phyloP scores from a whole-genome alignment of 1,140 invertebrate species.

The Phocides pigmalion region DNA sequence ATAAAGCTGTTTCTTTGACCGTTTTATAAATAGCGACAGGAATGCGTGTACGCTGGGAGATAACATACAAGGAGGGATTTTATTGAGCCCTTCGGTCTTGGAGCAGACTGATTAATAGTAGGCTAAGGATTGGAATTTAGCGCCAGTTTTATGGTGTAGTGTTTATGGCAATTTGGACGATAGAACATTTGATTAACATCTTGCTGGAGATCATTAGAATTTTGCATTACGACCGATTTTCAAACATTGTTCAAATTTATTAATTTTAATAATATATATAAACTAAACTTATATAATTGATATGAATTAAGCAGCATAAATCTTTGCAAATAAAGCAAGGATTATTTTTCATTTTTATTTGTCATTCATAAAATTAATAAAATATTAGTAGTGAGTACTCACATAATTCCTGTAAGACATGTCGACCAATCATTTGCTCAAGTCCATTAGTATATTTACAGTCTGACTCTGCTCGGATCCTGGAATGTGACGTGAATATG shows the following conservation, averaged over 20 bases:
- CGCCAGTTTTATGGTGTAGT: constrained; percentile 30
- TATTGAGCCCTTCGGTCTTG: constrained; percentile 58
- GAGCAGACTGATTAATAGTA: constrained; percentile 61
- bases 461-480: not conserved
- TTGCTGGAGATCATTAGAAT: too few relatives aligned
- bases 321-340: too few relatives aligned
- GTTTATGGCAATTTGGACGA: constrained; percentile 28
- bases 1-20: constrained; percentile 61
- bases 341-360: too few relatives aligned
- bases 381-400: constrained; percentile 40
- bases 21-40: constrained; percentile 68
- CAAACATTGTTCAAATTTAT: too few relatives aligned
- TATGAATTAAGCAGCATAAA: too few relatives aligned
- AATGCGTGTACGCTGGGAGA: constrained; percentile 56
- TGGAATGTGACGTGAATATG: constrained; percentile 2
- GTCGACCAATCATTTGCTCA: constrained; percentile 44
- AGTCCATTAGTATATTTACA: constrained; percentile 47
- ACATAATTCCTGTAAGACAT: constrained; percentile 77
- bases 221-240: too few relatives aligned
- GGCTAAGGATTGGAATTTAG: constrained; percentile 40
- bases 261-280: too few relatives aligned
- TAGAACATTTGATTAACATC: too few relatives aligned
- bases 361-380: not conserved
- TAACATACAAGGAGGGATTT: constrained; percentile 58
- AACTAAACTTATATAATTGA: too few relatives aligned